Percentiles rank a stretch among this genome's conserved stretches.
These are phyloP conservation scores for Mycteria americana DNA, from an alignment of 2,797 vertebrate species.

Conservation along the genomic window DNA sequence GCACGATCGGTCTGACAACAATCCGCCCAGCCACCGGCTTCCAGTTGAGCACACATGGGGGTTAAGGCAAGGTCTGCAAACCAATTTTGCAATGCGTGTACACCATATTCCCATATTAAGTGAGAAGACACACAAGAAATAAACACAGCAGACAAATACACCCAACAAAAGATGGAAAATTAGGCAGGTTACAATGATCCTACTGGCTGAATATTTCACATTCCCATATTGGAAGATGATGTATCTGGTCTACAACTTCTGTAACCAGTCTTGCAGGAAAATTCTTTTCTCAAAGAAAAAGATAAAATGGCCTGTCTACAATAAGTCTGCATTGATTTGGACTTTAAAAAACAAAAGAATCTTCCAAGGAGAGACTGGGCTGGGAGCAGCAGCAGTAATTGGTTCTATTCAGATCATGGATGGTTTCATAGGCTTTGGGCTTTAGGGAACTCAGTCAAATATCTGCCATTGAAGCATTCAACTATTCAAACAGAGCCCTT, in stretches of 20 bases:
- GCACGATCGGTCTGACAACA: not conserved
- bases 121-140: not conserved
- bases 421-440: conserved; percentile 37
- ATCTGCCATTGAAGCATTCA: conserved; percentile 30
- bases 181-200: not conserved
- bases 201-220: not conserved
- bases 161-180: not conserved
- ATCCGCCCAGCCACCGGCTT: rapidly evolving
- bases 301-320: not conserved
- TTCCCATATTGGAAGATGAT: not conserved
- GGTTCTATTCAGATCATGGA: conserved; percentile 35
- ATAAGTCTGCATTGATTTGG: not conserved
- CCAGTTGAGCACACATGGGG: not conserved
- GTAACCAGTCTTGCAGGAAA: not conserved
- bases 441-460: conserved; percentile 44
- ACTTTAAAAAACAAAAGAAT: not conserved
- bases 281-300: not conserved
- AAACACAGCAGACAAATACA: not conserved
- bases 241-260: not conserved
- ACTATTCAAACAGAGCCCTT: conserved; percentile 45
- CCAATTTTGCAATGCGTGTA: not conserved
- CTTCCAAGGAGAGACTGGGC: not conserved
- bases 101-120: not conserved
- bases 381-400: conserved; percentile 9
- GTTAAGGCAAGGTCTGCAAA: not conserved